Evolutionary conservation across 2,113 vertebrate species (phyloP).

Genomic region (Myodes glareolus): DNA sequence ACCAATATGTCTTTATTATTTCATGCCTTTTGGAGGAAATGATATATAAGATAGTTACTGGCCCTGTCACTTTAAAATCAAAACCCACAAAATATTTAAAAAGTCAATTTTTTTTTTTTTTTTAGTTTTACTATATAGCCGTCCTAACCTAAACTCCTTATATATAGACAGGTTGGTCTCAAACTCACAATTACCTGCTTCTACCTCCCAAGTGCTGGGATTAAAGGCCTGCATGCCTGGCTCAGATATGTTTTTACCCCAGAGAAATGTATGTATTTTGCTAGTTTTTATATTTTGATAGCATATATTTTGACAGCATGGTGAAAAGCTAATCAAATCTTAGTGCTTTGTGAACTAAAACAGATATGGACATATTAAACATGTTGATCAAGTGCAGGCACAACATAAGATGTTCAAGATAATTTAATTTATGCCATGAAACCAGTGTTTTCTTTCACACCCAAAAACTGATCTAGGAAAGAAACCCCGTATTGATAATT

Average conservation of each 20-base stretch:
- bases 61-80: background rate
- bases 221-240: background rate
- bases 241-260: background rate
- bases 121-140: background rate
- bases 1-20: background rate
- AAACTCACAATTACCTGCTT: background rate
- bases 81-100: background rate
- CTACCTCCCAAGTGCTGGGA: background rate
- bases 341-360: background rate
- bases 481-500: background rate
- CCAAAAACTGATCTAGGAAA: background rate
- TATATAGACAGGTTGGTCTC: background rate
- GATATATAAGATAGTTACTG: background rate
- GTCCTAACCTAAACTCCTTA: background rate
- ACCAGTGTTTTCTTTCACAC: conserved; percentile 8
- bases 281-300: conserved; percentile 31
- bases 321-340: background rate
- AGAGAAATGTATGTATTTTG: background rate
- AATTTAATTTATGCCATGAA: conserved; percentile 26
- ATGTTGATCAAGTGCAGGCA: background rate
- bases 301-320: conserved; percentile 20
- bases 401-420: background rate
- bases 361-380: background rate
- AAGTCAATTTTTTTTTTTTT: background rate
- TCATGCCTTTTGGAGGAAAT: background rate